Conservation (phyloP, 2,888 invertebrate species). For the Dexiosoma caninum region DNA sequence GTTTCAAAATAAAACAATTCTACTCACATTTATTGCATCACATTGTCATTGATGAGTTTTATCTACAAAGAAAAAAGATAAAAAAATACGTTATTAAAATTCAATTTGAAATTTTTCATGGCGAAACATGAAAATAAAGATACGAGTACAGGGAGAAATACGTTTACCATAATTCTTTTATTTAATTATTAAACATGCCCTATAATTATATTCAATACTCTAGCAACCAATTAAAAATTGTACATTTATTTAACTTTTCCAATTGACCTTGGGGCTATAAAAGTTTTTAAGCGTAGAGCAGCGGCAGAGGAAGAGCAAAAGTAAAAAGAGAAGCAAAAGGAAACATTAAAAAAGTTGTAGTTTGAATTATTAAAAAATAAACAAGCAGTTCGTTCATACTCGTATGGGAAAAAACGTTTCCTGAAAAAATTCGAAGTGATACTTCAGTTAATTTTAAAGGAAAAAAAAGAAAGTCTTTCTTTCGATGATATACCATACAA, state of each 20-base stretch:
- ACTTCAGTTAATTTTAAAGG: no score
- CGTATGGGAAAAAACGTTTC: no score
- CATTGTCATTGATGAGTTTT: neutral
- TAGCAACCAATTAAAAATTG: slow-evolving; percentile 51
- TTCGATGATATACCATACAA: no score
- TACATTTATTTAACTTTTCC: slow-evolving; percentile 42
- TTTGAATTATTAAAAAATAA: no score
- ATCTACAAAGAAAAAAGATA: no score
- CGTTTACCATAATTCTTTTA: neutral
- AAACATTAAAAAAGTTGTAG: neutral
- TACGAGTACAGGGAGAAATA: neutral
- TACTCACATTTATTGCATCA: neutral
- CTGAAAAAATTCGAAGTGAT: no score
- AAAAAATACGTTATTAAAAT: neutral
- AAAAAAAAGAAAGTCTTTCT: no score
- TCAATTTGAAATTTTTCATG: neutral
- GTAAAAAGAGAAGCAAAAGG: neutral
- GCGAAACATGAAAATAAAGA: neutral
- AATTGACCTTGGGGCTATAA: slow-evolving; percentile 28
- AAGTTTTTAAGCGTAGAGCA: slow-evolving; percentile 20
- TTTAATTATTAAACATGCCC: slow-evolving; percentile 22
- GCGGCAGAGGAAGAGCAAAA: neutral
- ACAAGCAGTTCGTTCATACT: no score
- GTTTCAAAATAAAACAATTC: neutral
- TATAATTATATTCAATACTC: slow-evolving; percentile 43